Base-by-base conservation (phyloP, 2,888 invertebrate genomes). In the Eurytoma adleriae region DNA sequence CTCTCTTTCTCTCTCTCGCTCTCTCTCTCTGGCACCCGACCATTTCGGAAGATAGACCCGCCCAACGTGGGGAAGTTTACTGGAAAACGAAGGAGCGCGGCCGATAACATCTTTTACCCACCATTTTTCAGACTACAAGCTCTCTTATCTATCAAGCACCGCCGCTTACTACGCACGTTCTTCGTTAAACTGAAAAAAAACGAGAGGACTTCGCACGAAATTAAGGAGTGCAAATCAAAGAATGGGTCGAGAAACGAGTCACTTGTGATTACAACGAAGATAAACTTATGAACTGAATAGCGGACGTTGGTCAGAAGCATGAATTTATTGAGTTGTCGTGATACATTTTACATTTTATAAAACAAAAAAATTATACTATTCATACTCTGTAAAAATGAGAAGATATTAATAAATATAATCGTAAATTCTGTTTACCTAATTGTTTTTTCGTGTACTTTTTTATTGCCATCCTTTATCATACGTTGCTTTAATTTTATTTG, bases 41-140 rank as follows among this genome's bases (percentile, higher is more conserved):
- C 40, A 61, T 62, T 72, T 61, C 52, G 50, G 48, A 13, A 72
- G 50, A 61, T 72, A 59, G 27, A 72, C 62, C 40, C 27, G 16
- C 10, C 20, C 57, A 61, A 0, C 16, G 14, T 24, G 27, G 27
- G 16, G 57, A 70, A 70, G 40, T 70, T 59, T 57, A 48, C 70
- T 20, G 20, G 27, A 18, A 20, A 50, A 27, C 3, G 61, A 14
- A 50, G 48, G 18, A 59, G 54, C 30, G 48, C 57, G 57, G 2
- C 57, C 13, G 48, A 70, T 70, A 70, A 48, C 57, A 70, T 70
- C 57, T 70, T 59, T 59, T n/a, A 1, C 18, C 57, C 7, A 40
- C 40, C 16, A 57, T 10, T 20, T 48, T 27, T 61, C 48, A 27
- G 54, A 54, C 40, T 40, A 50, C 24, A n/a, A 18, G n/a, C 27